phyloP scores from a whole-genome alignment of 1,140 invertebrate species.

The Gonioctena quinquepunctata region DNA sequence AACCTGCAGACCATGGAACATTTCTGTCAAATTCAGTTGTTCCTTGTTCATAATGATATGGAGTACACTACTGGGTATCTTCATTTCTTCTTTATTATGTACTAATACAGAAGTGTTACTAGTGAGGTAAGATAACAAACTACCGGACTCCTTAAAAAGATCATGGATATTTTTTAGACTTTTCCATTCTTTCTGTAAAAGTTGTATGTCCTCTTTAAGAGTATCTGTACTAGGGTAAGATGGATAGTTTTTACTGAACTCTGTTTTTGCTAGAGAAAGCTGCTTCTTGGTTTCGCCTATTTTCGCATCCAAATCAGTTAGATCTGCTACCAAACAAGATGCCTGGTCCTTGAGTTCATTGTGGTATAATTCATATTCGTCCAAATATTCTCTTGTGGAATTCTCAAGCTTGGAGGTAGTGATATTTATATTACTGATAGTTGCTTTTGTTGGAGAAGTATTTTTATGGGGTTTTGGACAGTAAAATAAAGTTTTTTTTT shows the following conservation, averaged over 20 bases:
- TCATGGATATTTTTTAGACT: constrained; percentile 18
- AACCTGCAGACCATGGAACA: constrained; percentile 12
- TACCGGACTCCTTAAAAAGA: constrained; percentile 18
- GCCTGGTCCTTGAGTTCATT: constrained; percentile 15
- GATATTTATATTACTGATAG: constrained; percentile 26
- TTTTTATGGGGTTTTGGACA: constrained; percentile 21
- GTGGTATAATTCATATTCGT: constrained; percentile 21
- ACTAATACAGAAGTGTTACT: constrained; percentile 17
- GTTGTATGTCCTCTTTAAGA: constrained; percentile 19
- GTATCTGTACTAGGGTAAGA: constrained; percentile 1
- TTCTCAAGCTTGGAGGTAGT: constrained; percentile 19
- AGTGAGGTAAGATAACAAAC: constrained; percentile 16
- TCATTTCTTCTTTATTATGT: constrained; percentile 16
- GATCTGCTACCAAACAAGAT: constrained; percentile 8
- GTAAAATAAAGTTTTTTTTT: neutral
- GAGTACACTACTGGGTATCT: neutral
- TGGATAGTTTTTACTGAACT: constrained; percentile 20
- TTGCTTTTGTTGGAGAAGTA: constrained; percentile 15
- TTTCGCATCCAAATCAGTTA: constrained; percentile 13
- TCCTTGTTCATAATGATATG: neutral
- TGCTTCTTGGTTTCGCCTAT: constrained; percentile 7
- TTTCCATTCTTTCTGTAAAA: constrained; percentile 18
- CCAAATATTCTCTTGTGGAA: constrained; percentile 4
- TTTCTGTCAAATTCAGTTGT: constrained; percentile 12
- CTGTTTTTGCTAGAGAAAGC: neutral